Conservation (phyloP, 2,113 vertebrate genomes). For the Python bivittatus region DNA sequence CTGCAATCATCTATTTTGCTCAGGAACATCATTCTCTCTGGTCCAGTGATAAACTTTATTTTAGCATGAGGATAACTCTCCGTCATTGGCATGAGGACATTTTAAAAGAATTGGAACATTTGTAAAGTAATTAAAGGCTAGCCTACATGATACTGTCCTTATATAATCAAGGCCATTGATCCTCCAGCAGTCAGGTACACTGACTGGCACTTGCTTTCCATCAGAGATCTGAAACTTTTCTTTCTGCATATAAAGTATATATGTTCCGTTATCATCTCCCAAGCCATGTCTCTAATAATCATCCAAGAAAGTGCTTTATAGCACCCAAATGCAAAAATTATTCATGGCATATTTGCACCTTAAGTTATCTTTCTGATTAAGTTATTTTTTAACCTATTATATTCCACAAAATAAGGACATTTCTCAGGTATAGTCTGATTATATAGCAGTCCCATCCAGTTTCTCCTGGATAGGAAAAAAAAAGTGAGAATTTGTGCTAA, state of each 20-base stretch:
- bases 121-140: background rate
- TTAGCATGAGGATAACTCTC: background rate
- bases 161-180: background rate
- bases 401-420: background rate
- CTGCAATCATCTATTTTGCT: background rate
- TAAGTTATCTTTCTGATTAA: background rate
- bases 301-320: background rate
- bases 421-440: background rate
- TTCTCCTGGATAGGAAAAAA: background rate
- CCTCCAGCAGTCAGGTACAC: background rate
- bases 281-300: background rate
- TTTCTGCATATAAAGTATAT: background rate
- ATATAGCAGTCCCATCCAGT: background rate
- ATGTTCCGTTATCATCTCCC: background rate
- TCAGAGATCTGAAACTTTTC: background rate
- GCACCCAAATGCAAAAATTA: background rate
- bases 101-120: background rate
- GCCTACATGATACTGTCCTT: background rate
- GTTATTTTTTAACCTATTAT: background rate
- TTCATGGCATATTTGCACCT: background rate
- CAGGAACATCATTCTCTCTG: background rate
- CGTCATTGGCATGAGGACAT: background rate
- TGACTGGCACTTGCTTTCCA: background rate
- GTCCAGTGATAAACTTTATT: background rate
- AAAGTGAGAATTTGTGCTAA: constrained; percentile 1